phyloP scores from a whole-genome alignment of 2,113 vertebrate genomes.

The Pelecanoides urinatrix region DNA sequence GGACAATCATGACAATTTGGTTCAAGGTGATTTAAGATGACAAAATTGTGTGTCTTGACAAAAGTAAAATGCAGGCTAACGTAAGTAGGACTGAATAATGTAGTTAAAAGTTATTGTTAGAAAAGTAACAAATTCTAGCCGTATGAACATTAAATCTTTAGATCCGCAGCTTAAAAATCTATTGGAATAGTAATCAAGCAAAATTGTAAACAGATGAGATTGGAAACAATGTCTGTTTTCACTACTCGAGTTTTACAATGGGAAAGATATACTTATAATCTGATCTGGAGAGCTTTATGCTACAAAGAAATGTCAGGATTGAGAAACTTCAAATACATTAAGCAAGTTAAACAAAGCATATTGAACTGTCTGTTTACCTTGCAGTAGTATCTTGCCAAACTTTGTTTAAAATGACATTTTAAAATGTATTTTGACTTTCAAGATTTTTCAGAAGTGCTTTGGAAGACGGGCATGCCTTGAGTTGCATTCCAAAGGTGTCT shows the following conservation, averaged over 20 bases:
- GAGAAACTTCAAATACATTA: background rate
- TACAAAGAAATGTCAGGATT: background rate
- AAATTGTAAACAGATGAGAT: constrained; percentile 31
- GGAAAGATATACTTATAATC: background rate
- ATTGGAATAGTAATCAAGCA: background rate
- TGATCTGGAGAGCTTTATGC: constrained; percentile 28
- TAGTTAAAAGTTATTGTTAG: background rate
- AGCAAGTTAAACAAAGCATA: constrained; percentile 31
- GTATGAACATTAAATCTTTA: background rate
- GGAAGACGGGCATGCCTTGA: background rate
- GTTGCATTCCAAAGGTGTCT: background rate
- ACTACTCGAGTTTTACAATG: background rate
- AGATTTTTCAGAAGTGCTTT: background rate
- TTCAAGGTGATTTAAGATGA: background rate
- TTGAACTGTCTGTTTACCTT: constrained; percentile 1
- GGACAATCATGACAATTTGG: background rate
- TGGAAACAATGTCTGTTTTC: constrained; percentile 18
- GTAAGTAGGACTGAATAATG: background rate
- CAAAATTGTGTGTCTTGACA: background rate
- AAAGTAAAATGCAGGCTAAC: background rate
- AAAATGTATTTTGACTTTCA: background rate
- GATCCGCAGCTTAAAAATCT: constrained; percentile 5
- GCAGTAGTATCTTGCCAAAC: background rate
- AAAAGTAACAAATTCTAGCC: background rate
- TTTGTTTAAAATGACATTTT: background rate